Evolutionary conservation across 2,113 vertebrate genomes (phyloP).

Genomic region (Anseranas semipalmata): DNA sequence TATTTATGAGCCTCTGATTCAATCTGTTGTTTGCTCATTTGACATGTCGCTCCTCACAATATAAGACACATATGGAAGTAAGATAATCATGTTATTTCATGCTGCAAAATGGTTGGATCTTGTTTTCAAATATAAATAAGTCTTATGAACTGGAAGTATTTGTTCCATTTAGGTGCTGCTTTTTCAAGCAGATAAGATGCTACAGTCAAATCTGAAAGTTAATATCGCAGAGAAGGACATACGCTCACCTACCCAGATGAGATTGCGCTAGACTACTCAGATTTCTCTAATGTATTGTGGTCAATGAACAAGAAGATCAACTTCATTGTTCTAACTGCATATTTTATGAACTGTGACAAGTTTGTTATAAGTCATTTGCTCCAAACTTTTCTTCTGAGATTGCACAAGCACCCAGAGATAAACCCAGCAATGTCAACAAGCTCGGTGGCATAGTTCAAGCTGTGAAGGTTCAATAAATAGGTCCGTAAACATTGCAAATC

Average conservation of each 20-base stretch:
- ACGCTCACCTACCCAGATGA: not conserved
- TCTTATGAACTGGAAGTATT: not conserved
- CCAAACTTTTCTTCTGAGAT: conserved; percentile 65
- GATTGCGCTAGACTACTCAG: not conserved
- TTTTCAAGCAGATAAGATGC: not conserved
- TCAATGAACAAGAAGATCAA: conserved; percentile 60
- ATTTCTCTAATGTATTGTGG: conserved; percentile 40
- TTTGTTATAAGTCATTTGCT: conserved; percentile 70
- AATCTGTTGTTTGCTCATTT: conserved; percentile 16
- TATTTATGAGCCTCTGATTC: conserved; percentile 16
- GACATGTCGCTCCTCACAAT: not conserved
- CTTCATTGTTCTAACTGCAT: conserved; percentile 64
- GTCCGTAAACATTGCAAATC: conserved; percentile 79
- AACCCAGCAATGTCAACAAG: conserved; percentile 78
- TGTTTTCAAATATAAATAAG: not conserved
- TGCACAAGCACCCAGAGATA: conserved; percentile 68
- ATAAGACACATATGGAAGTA: not conserved
- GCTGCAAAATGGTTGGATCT: not conserved
- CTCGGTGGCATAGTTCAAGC: conserved; percentile 76
- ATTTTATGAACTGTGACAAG: conserved; percentile 70
- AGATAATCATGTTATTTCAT: not conserved
- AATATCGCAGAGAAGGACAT: not conserved
- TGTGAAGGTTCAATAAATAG: conserved; percentile 81
- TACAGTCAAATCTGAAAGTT: not conserved
- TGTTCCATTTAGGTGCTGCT: not conserved